Base-by-base conservation (phyloP, 1,140 invertebrate species). In the Danaus plexippus region DNA sequence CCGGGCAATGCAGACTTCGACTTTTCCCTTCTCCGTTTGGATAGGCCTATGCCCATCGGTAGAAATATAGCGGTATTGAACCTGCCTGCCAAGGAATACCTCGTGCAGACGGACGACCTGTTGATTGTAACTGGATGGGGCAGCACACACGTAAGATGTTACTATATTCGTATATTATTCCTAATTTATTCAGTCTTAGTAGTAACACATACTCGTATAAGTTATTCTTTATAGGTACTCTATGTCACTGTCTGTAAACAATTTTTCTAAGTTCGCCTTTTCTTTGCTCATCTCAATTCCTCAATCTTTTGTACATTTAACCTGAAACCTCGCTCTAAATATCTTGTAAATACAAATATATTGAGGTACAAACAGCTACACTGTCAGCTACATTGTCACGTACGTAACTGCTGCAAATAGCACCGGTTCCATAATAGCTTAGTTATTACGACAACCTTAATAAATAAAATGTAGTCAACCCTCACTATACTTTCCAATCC, bases 61-160 rank as follows among this genome's bases (percentile, higher is more conserved):
- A 59, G 78, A 1, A 86, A 83, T 48, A 86, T 86, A 1, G 83
- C 83, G 0, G 83, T 86, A 0, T 54, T 86, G 1, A 83, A 86
- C 50, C 65, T 86, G 5, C 83, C 83, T 3, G 70, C 77, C 0
- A 68, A 66, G 11, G 75, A 79, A 10, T 86, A 77, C 49, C 1
- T 52, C 11, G 63, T 77, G 8, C 69, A 83, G 9, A 52, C 68
- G 7, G 69, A 65, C 8, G 83, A 86, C 51, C 71, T 86, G 1
- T 64, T 86, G 1, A 79, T 86, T 10, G 80, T 86, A 4, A 80
- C 78, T 9, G 83, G 80, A 11, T 86, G 83, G 83, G 83, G 83
- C 0, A 86, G 83, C 32, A 86, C 78, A 52, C 72, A 83, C 66
- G 83, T 84, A 43, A 73, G 77, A 22, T 9, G 8, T 32, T 8